Evolutionary conservation across 2,113 vertebrate genomes (phyloP).

Genomic region (Egretta garzetta): DNA sequence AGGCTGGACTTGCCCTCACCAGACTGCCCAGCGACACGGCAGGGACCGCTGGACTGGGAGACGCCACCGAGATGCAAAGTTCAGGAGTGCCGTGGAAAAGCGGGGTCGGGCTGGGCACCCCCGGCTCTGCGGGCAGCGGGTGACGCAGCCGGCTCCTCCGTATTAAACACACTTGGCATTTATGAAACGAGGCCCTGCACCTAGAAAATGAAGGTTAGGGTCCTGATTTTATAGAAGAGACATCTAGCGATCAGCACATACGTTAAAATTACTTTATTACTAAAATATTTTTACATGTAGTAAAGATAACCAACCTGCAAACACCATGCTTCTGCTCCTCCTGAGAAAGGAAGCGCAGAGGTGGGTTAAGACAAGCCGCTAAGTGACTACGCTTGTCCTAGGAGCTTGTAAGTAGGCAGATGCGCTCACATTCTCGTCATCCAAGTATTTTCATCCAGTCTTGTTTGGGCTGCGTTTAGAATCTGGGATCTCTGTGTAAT

Average conservation of each 20-base stretch:
- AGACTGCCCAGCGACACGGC: accelerated
- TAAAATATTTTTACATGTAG: conserved; percentile 10
- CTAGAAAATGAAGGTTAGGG: not conserved
- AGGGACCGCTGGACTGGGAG: not conserved
- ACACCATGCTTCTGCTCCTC: not conserved
- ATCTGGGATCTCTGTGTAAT: not conserved
- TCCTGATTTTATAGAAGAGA: not conserved
- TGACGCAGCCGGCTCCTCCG: accelerated
- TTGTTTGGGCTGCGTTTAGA: not conserved
- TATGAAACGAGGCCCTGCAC: accelerated
- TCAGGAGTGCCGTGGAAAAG: accelerated
- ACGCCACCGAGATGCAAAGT: accelerated
- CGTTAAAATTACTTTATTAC: conserved; percentile 1
- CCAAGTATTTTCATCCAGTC: conserved; percentile 9
- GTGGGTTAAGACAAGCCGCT: not conserved
- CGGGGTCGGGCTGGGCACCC: not conserved
- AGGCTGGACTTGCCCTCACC: not conserved
- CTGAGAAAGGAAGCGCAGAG: not conserved
- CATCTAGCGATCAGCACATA: accelerated
- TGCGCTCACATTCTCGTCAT: not conserved
- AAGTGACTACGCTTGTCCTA: not conserved
- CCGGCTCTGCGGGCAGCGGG: not conserved
- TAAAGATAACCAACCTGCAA: not conserved
- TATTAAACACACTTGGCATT: not conserved
- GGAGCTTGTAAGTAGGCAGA: conserved; percentile 31